phyloP scores from a whole-genome alignment of 2,888 invertebrate species.

The Celastrina argiolus region DNA sequence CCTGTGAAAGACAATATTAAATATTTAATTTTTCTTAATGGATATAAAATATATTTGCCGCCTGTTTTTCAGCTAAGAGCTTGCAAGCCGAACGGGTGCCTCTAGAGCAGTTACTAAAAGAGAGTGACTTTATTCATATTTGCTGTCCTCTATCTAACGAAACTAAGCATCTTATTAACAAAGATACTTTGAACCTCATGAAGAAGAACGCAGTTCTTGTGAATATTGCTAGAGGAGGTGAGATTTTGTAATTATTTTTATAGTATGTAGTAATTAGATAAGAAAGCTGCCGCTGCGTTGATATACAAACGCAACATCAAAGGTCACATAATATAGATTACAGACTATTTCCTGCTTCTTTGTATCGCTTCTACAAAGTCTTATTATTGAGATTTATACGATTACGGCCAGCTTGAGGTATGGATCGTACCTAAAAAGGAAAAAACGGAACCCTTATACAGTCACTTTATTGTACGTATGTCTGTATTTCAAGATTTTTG shows the following conservation, averaged over 20 bases:
- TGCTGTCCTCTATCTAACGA: slow-evolving; percentile 82
- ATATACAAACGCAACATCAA: too few species aligned
- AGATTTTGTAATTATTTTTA: slow-evolving; percentile 50
- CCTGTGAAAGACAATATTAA: neutral
- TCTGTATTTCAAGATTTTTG: too few species aligned
- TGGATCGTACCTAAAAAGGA: too few species aligned
- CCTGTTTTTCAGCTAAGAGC: slow-evolving; percentile 50
- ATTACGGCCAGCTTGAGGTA: too few species aligned
- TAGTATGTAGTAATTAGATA: too few species aligned
- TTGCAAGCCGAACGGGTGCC: slow-evolving; percentile 81
- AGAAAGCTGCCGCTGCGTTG: too few species aligned
- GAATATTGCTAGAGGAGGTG: slow-evolving; percentile 85
- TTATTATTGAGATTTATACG: too few species aligned
- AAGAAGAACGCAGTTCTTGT: slow-evolving; percentile 85
- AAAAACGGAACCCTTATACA: too few species aligned
- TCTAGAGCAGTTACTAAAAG: slow-evolving; percentile 80
- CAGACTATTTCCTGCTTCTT: too few species aligned
- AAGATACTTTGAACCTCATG: slow-evolving; percentile 83
- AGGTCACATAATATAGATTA: too few species aligned
- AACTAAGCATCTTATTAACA: slow-evolving; percentile 84
- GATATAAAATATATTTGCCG: neutral
- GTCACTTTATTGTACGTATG: too few species aligned
- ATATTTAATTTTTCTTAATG: neutral
- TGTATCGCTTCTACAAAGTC: too few species aligned
- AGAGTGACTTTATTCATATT: slow-evolving; percentile 87